phyloP scores from a whole-genome alignment of 2,113 vertebrate species.

The Nannospalax galili region DNA sequence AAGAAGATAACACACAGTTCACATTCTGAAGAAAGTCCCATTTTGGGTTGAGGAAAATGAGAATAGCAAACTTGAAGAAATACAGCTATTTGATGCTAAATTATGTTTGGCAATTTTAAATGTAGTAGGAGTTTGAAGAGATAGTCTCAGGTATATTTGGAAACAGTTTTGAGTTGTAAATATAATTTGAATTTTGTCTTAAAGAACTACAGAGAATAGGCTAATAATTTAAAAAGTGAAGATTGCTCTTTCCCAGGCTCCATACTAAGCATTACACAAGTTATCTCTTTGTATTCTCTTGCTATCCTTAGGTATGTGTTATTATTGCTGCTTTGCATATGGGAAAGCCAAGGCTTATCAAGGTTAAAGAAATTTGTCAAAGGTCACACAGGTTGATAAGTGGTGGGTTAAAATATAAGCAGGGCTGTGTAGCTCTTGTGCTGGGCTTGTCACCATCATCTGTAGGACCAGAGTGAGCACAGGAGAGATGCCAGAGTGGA shows the following conservation, averaged over 20 bases:
- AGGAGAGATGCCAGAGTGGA: neutral
- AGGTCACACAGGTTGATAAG: neutral
- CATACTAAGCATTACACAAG: neutral
- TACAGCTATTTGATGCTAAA: slow-evolving; percentile 1
- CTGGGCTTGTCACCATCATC: neutral
- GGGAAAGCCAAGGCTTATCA: neutral
- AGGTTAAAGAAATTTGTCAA: slow-evolving; percentile 34
- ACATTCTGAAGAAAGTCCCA: neutral
- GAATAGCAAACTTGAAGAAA: neutral
- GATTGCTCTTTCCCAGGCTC: neutral
- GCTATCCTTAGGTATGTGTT: neutral
- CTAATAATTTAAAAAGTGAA: neutral
- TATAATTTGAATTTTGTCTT: slow-evolving; percentile 5
- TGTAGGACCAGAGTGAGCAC: neutral
- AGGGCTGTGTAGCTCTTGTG: neutral
- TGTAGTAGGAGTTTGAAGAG: neutral
- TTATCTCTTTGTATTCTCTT: neutral
- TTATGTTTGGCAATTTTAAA: slow-evolving; percentile 35
- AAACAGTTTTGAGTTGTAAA: neutral
- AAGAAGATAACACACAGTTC: neutral
- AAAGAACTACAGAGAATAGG: neutral
- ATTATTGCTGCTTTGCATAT: neutral
- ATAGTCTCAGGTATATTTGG: neutral
- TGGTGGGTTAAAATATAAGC: neutral
- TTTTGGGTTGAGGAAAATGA: slow-evolving; percentile 9